These are phyloP conservation scores for Sakesphorus luctuosus DNA, from an alignment of 2,113 vertebrate species.

Conservation along the genomic window DNA sequence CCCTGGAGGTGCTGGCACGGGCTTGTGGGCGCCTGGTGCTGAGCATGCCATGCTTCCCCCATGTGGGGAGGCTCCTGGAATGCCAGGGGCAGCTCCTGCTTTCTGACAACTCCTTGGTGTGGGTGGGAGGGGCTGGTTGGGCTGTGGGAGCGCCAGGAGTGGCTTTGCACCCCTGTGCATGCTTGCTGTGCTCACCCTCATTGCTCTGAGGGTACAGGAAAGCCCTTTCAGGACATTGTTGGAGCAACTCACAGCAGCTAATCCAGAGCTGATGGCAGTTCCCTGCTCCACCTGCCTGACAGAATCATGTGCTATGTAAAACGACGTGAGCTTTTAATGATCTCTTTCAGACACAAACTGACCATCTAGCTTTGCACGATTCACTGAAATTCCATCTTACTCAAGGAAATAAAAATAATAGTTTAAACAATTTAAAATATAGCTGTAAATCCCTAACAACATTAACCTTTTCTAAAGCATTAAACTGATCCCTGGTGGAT, in stretches of 20 bases:
- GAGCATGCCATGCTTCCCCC: rapidly evolving
- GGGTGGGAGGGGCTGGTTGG: background rate
- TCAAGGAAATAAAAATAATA: constrained; percentile 57
- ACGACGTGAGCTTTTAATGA: background rate
- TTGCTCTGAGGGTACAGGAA: background rate
- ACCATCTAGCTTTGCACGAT: constrained; percentile 1
- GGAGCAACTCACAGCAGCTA: background rate
- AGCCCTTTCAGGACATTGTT: background rate
- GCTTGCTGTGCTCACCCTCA: background rate
- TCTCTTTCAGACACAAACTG: constrained; percentile 17
- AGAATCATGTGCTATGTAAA: background rate
- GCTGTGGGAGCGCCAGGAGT: background rate
- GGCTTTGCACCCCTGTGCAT: rapidly evolving
- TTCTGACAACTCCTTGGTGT: background rate
- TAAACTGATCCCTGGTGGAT: constrained; percentile 15
- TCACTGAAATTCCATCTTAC: constrained; percentile 16
- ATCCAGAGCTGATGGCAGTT: background rate
- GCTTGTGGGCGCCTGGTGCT: rapidly evolving
- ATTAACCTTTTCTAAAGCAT: constrained; percentile 57
- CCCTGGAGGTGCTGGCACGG: background rate
- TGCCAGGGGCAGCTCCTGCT: background rate
- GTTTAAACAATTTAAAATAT: constrained; percentile 33
- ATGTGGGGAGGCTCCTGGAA: rapidly evolving
- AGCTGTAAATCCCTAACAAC: constrained; percentile 47
- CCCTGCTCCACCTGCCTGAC: background rate